Evolutionary conservation across 2,888 invertebrate species (phyloP).

Genomic region (Brenthis daphne): DNA sequence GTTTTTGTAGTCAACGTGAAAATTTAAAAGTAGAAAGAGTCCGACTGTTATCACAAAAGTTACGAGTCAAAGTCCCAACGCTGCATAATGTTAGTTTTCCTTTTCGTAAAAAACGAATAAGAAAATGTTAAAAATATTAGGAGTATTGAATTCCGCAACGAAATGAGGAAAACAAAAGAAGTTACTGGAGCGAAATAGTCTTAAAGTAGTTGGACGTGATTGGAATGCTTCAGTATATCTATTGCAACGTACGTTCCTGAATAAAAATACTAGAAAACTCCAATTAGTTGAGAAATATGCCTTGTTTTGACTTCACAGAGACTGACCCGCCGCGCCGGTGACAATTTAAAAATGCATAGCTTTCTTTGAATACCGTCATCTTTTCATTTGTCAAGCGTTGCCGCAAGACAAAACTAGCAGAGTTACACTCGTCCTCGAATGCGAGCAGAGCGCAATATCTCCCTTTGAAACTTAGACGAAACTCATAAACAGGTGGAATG

Average conservation of each 20-base stretch:
- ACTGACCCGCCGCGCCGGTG: slow-evolving; percentile 47
- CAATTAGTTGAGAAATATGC: slow-evolving; percentile 30
- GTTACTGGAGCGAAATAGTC: slow-evolving; percentile 40
- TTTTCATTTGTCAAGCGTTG: slow-evolving; percentile 70
- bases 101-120: slow-evolving; percentile 21
- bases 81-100: slow-evolving; percentile 23
- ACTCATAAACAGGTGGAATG: slow-evolving; percentile 71
- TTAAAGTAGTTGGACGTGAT: slow-evolving; percentile 52
- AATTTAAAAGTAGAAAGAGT: slow-evolving; percentile 29
- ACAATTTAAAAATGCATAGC: slow-evolving; percentile 71
- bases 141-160: slow-evolving; percentile 27
- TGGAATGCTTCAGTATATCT: slow-evolving; percentile 43
- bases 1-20: slow-evolving; percentile 28
- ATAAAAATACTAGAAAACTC: slow-evolving; percentile 30
- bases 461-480: slow-evolving; percentile 70
- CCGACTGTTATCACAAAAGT: slow-evolving; percentile 29
- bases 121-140: slow-evolving; percentile 26
- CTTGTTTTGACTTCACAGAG: slow-evolving; percentile 24
- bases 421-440: slow-evolving; percentile 77
- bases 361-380: slow-evolving; percentile 68
- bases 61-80: slow-evolving; percentile 27
- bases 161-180: slow-evolving; percentile 21
- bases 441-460: slow-evolving; percentile 67
- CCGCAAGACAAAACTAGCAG: slow-evolving; percentile 75
- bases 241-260: slow-evolving; percentile 12